Conservation (phyloP, 2,797 vertebrate species). For the Chrosomus eos region DNA sequence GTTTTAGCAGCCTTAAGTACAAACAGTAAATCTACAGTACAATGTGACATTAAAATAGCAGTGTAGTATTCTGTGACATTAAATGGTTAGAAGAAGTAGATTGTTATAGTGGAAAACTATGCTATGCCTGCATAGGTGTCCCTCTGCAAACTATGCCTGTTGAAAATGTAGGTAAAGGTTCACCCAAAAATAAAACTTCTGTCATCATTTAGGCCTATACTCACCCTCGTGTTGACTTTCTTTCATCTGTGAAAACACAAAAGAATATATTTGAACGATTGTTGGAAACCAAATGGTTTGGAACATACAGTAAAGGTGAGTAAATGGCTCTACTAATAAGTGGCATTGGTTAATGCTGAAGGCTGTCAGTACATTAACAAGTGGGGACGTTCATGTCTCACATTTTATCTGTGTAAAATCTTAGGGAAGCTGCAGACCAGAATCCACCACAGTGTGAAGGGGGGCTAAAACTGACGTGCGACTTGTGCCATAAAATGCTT, state of each 20-base stretch:
- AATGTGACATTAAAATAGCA: background rate
- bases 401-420: conserved; percentile 36
- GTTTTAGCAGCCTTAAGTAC: background rate
- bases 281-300: background rate
- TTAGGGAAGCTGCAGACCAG: conserved; percentile 32
- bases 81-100: background rate
- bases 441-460: conserved; percentile 41
- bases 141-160: too few species aligned
- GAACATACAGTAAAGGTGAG: background rate
- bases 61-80: background rate
- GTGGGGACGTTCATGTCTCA: conserved; percentile 35
- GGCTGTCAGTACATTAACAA: background rate
- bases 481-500: conserved; percentile 18
- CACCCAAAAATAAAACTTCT: background rate
- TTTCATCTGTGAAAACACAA: background rate
- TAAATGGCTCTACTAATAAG: background rate
- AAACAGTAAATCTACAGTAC: background rate
- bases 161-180: background rate
- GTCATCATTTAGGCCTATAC: background rate
- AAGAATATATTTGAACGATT: background rate
- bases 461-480: conserved; percentile 10
- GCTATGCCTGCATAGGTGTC: too few species aligned
- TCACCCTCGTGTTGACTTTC: background rate
- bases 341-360: background rate
- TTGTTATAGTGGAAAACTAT: too few species aligned